Percentiles rank a stretch among this genome's conserved stretches.
Conservation (phyloP, 1,140 invertebrate genomes). For the Diorhabda sublineata region DNA sequence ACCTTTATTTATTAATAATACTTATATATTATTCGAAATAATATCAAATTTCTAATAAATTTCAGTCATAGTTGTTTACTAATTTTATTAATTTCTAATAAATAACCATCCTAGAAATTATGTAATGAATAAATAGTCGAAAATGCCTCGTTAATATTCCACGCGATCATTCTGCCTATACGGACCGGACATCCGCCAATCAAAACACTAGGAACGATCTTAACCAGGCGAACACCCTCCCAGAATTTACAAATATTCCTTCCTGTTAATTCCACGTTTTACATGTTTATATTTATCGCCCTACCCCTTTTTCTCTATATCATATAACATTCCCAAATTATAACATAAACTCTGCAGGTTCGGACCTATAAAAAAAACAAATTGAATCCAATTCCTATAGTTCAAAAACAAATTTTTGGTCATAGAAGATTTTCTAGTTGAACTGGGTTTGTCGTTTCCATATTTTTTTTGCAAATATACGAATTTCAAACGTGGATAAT, state of each 20-base stretch:
- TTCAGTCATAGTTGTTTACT: too few relatives aligned
- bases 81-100: too few relatives aligned
- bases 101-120: too few relatives aligned
- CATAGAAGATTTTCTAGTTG: too few relatives aligned
- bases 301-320: neutral
- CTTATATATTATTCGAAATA: too few relatives aligned
- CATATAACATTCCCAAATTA: neutral
- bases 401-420: neutral
- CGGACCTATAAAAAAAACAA: neutral
- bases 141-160: constrained; percentile 24
- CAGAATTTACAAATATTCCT: constrained; percentile 20
- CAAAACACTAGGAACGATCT: constrained; percentile 22
- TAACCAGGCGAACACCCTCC: constrained; percentile 20
- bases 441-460: too few relatives aligned
- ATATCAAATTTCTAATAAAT: too few relatives aligned
- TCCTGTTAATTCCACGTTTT: constrained; percentile 13
- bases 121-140: too few relatives aligned
- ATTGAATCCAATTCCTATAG: neutral
- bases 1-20: too few relatives aligned
- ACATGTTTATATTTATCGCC: neutral
- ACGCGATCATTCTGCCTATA: constrained; percentile 7
- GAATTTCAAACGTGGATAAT: too few relatives aligned
- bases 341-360: neutral
- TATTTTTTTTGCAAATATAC: too few relatives aligned
- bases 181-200: constrained; percentile 26